Conservation (phyloP, 2,888 invertebrate genomes). For the Pimpla rufipes region DNA sequence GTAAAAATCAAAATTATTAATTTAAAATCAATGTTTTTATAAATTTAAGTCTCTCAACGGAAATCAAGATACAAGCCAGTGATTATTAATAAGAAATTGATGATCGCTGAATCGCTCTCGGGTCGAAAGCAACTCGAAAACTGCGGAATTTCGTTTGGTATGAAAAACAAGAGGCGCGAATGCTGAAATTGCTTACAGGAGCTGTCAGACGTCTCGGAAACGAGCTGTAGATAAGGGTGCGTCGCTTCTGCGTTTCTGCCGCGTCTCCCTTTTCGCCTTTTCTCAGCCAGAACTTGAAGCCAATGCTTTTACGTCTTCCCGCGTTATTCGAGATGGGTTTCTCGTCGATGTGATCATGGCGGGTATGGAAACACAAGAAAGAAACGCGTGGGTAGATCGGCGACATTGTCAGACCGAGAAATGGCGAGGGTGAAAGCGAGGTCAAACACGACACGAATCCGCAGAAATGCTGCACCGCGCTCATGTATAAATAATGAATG, state of each 20-base stretch:
- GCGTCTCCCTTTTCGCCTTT: conserved; percentile 8
- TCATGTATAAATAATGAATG: neutral
- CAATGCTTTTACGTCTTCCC: conserved; percentile 14
- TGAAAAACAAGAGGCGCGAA: conserved; percentile 14
- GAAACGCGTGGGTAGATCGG: neutral
- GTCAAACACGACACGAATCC: neutral
- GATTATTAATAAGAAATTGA: neutral
- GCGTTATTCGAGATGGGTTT: conserved; percentile 35
- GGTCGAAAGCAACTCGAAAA: neutral
- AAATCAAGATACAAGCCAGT: neutral
- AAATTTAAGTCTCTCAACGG: too few relatives aligned
- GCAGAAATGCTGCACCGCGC: neutral
- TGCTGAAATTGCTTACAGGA: conserved; percentile 18
- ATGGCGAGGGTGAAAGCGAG: neutral
- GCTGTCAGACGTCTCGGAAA: conserved; percentile 38
- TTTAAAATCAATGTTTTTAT: too few relatives aligned
- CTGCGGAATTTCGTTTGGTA: neutral
- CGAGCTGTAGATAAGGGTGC: conserved; percentile 33
- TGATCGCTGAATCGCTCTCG: neutral
- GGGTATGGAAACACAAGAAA: conserved; percentile 3
- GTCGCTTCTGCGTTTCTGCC: conserved; percentile 32
- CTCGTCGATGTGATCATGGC: neutral
- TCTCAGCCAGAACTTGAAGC: conserved; percentile 4
- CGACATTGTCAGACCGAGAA: conserved; percentile 11
- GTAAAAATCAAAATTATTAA: too few relatives aligned